Percentiles rank a stretch among this genome's conserved stretches.
Evolutionary conservation across 2,888 invertebrate species (phyloP).

Genomic region (Nemoura dubitans): DNA sequence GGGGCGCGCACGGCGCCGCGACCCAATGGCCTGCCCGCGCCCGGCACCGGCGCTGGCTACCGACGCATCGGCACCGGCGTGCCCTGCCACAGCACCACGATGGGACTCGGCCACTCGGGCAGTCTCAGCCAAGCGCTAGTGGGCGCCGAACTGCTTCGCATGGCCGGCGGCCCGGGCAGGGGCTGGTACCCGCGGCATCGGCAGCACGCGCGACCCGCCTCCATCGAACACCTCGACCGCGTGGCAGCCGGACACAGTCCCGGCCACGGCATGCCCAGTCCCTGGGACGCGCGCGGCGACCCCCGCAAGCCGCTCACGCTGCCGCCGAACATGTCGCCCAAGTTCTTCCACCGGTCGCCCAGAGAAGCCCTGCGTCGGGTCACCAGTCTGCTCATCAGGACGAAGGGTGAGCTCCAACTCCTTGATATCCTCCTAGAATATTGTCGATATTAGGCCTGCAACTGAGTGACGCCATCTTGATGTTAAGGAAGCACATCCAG

Average conservation of each 20-base stretch:
- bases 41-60: conserved; percentile 57
- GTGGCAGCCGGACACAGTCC: conserved; percentile 66
- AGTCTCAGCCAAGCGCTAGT: conserved; percentile 64
- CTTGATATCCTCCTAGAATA: conserved; percentile 45
- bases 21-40: conserved; percentile 62
- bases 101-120: conserved; percentile 56
- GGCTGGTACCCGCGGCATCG: conserved; percentile 70
- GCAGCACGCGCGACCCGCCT: conserved; percentile 73
- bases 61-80: conserved; percentile 43
- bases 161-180: conserved; percentile 82
- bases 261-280: conserved; percentile 52
- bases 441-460: neutral
- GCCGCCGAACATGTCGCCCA: conserved; percentile 87
- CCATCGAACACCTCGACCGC: conserved; percentile 85
- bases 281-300: conserved; percentile 58
- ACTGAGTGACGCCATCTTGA: neutral
- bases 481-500: neutral
- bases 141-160: conserved; percentile 81
- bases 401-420: conserved; percentile 70
- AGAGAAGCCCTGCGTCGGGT: conserved; percentile 86
- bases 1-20: conserved; percentile 69
- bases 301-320: conserved; percentile 83
- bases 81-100: conserved; percentile 52
- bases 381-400: conserved; percentile 85
- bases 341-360: conserved; percentile 89